phyloP scores from a whole-genome alignment of 2,888 invertebrate genomes.

The Noctua pronuba region DNA sequence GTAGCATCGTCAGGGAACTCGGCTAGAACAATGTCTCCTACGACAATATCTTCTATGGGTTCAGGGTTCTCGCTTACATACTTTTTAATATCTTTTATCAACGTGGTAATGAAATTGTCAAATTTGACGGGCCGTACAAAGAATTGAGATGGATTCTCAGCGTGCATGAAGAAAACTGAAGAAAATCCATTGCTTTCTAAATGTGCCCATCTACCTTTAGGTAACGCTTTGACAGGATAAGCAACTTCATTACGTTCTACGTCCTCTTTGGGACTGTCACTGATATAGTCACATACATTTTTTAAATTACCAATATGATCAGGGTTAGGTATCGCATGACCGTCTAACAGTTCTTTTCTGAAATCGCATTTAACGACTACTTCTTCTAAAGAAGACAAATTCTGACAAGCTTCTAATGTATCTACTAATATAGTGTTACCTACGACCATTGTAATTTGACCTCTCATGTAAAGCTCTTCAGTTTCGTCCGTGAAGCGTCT shows the following conservation, averaged over 20 bases:
- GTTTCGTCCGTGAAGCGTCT: constrained; percentile 76
- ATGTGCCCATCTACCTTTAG: constrained; percentile 86
- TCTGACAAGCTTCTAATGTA: constrained; percentile 90
- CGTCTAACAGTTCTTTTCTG: constrained; percentile 86
- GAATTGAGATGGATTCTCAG: constrained; percentile 85
- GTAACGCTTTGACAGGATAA: constrained; percentile 60
- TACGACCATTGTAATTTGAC: constrained; percentile 89
- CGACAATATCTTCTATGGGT: constrained; percentile 69
- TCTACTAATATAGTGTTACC: constrained; percentile 92
- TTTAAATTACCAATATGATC: constrained; percentile 87
- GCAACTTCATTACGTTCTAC: constrained; percentile 60
- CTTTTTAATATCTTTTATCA: constrained; percentile 84
- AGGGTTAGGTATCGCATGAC: constrained; percentile 82
- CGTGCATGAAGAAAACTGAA: constrained; percentile 84
- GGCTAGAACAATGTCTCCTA: constrained; percentile 87
- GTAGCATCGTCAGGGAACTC: constrained; percentile 84
- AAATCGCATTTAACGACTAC: constrained; percentile 89
- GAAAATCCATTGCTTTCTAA: constrained; percentile 81
- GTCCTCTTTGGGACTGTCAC: constrained; percentile 64
- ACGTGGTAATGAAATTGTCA: constrained; percentile 77
- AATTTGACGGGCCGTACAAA: constrained; percentile 88
- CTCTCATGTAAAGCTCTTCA: constrained; percentile 82
- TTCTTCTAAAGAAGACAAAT: constrained; percentile 86
- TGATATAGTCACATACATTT: constrained; percentile 82
- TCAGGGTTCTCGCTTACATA: constrained; percentile 73